A percentile compares a stretch with the other conserved stretches of the same genome.
phyloP scores from a whole-genome alignment of 2,888 invertebrate genomes.

The Proisotoma minuta region DNA sequence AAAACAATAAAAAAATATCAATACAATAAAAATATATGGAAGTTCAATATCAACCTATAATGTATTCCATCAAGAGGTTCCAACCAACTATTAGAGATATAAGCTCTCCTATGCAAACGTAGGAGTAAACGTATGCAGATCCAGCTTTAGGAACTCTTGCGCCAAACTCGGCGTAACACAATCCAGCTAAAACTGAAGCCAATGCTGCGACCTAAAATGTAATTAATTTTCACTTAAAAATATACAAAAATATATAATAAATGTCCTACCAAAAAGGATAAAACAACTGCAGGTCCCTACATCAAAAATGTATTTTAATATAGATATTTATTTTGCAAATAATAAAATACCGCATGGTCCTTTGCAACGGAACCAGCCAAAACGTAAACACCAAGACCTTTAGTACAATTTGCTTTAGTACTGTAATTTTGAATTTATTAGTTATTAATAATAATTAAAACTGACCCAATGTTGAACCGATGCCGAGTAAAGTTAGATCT shows the following conservation, averaged over 20 bases:
- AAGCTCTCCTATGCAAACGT: constrained; percentile 79
- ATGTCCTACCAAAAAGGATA: constrained; percentile 85
- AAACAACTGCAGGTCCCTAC: constrained; percentile 87
- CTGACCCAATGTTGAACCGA: no score
- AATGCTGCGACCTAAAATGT: no score
- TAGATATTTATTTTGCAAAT: no score
- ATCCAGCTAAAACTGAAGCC: constrained; percentile 80
- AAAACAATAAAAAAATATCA: background rate
- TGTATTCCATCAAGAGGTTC: constrained; percentile 86
- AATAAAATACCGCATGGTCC: constrained; percentile 70
- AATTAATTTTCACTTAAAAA: no score
- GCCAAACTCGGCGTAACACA: constrained; percentile 64
- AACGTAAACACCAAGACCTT: constrained; percentile 83
- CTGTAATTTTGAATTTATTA: no score
- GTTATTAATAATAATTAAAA: no score
- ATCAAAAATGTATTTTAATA: no score
- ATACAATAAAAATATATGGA: background rate
- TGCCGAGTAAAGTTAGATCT: no score
- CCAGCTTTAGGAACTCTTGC: constrained; percentile 84
- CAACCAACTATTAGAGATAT: constrained; percentile 75
- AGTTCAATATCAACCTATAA: constrained; percentile 60
- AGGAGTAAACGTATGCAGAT: constrained; percentile 89
- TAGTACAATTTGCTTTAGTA: no score
- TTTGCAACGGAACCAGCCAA: constrained; percentile 76
- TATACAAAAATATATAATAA: no score